Conservation (phyloP, 2,888 invertebrate species). For the Gortyna flavago region DNA sequence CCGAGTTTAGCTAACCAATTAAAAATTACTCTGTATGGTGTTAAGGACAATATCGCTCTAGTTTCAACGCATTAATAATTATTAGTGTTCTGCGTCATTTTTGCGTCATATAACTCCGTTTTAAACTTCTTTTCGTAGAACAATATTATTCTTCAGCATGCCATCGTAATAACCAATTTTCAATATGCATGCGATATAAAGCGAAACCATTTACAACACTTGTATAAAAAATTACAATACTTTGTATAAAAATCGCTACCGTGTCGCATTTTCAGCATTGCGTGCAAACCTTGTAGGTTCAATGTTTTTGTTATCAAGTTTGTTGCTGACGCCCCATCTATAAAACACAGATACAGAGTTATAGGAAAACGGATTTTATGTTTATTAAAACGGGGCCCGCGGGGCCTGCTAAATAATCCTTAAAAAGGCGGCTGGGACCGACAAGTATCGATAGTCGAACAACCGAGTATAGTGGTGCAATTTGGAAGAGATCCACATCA, state of each 20-base stretch:
- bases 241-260: constrained; percentile 23
- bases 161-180: constrained; percentile 19
- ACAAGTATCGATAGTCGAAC: background rate
- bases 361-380: background rate
- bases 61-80: background rate
- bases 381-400: too few species aligned
- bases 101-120: background rate
- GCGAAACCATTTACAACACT: constrained; percentile 14
- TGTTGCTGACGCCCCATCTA: background rate
- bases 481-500: background rate
- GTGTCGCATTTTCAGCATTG: constrained; percentile 26
- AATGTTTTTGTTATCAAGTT: constrained; percentile 20
- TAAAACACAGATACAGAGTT: background rate
- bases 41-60: background rate
- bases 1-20: too few species aligned
- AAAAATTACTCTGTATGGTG: too few species aligned
- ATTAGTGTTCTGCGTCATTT: background rate
- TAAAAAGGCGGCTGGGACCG: too few species aligned
- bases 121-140: background rate
- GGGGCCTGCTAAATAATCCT: too few species aligned
- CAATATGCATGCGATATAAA: constrained; percentile 43
- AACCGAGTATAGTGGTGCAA: background rate
- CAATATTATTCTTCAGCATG: constrained; percentile 10
- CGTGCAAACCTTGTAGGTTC: constrained; percentile 36
- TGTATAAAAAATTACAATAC: constrained; percentile 22